Evolutionary conservation across 2,888 invertebrate genomes (phyloP), one percentile per base, ranked within the genome.

Genomic region (Eristalinus sepulchralis): DNA sequence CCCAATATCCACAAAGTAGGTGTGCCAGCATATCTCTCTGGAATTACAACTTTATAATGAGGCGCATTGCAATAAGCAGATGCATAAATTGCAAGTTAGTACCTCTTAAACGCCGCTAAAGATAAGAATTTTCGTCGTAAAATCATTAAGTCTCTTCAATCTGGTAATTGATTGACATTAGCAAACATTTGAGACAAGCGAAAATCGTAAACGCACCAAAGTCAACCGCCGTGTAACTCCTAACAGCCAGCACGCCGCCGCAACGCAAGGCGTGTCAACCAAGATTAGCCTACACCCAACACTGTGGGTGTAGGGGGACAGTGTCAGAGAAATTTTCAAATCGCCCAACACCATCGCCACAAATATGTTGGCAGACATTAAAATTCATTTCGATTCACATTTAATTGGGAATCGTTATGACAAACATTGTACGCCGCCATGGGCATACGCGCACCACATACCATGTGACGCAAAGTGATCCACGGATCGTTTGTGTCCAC

Each of bases 321-420:
- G 6, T 17, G n/a, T 4, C n/a, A n/a, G n/a, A n/a, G n/a, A 47
- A 47, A 47, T 47, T n/a, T 17, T 47, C 47, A 17, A 47, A 47
- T n/a, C 1, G 17, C 3, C 39, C 39, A 39, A 39, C 39, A 39
- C n/a, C 13, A 47, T 17, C 17, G 47, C 8, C 47, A 47, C 47
- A 17, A 47, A 17, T 47, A 17, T 47, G 47, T 60, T 60, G 13
- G 17, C 11, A 63, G 36, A 77, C 53, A 77, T 55, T 36, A 70
- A 77, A 71, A 31, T 17, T 39, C 53, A 63, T 53, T 68, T 17
- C 53, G 63, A 70, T 55, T 77, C 68, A 27, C 36, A 55, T 78
- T 78, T 78, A 78, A 78, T 78, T 78, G 17, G 78, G 78, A 63
- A 55, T 78, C 57, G 27, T 78, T 78, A 78, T 73, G 80, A 80